Percentiles rank a stretch among this genome's conserved stretches.
These are phyloP conservation scores for Pseudomyrmex pallidus DNA, from an alignment of 1,140 invertebrate genomes.

Conservation along the genomic window DNA sequence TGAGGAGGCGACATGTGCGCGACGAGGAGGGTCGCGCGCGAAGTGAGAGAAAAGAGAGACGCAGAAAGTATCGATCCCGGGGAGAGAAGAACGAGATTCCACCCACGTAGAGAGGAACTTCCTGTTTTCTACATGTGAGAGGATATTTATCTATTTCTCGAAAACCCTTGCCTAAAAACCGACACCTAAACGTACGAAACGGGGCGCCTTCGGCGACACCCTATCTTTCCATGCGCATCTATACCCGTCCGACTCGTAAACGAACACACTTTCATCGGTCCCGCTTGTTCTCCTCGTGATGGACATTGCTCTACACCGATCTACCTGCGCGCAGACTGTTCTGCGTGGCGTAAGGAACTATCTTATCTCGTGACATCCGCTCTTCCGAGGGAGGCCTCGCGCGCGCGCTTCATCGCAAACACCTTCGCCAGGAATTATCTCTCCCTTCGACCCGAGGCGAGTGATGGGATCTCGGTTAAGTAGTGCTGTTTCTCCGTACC, in stretches of 20 bases:
- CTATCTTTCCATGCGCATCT: constrained; percentile 75
- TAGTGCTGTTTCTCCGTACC: constrained; percentile 18
- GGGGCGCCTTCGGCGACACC: constrained; percentile 71
- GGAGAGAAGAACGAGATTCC: constrained; percentile 65
- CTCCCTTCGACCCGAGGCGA: constrained; percentile 59
- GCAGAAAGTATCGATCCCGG: constrained; percentile 44
- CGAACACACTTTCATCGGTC: constrained; percentile 52
- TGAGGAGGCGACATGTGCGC: background rate
- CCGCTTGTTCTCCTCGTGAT: background rate
- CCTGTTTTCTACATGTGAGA: constrained; percentile 70
- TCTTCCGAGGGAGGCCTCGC: constrained; percentile 58
- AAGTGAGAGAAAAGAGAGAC: background rate
- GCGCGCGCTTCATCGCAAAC: constrained; percentile 55
- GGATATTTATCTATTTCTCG: constrained; percentile 78
- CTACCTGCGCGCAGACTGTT: constrained; percentile 66
- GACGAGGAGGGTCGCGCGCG: background rate
- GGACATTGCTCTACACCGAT: constrained; percentile 40
- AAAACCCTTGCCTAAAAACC: constrained; percentile 78
- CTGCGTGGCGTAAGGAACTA: constrained; percentile 18
- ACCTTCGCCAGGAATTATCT: constrained; percentile 68
- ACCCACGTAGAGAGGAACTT: constrained; percentile 75
- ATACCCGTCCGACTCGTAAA: constrained; percentile 60
- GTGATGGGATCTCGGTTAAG: constrained; percentile 56
- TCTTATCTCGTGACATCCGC: constrained; percentile 69
- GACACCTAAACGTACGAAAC: constrained; percentile 75